Conservation (phyloP, 1,140 invertebrate genomes). For the Drosophila cardini region DNA sequence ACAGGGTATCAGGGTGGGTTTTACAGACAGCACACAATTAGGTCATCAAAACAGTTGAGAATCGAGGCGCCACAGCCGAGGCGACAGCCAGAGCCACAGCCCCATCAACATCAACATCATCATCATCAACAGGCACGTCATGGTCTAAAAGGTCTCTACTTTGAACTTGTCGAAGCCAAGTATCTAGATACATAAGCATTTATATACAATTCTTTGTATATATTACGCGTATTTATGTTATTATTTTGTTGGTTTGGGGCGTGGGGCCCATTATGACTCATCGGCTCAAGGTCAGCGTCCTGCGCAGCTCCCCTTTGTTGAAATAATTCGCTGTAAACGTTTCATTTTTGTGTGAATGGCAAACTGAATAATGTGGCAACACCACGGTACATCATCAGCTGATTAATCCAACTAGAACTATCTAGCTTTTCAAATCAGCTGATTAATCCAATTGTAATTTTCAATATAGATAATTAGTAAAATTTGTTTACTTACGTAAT, state of each 20-base stretch:
- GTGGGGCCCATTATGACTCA: conserved; percentile 26
- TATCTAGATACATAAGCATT: not conserved
- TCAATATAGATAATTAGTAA: no score
- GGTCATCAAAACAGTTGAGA: conserved; percentile 48
- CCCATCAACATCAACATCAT: not conserved
- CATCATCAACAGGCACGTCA: conserved; percentile 44
- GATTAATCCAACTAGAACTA: conserved; percentile 6
- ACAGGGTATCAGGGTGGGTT: conserved; percentile 39
- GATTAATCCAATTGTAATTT: not conserved
- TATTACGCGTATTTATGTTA: not conserved
- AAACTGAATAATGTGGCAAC: conserved; percentile 13
- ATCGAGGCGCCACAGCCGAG: conserved; percentile 30
- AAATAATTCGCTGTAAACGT: not conserved
- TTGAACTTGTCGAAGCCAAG: conserved; percentile 14
- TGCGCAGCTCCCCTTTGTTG: conserved; percentile 5
- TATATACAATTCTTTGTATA: not conserved
- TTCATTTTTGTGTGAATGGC: conserved; percentile 28
- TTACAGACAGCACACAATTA: conserved; percentile 37
- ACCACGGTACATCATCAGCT: conserved; percentile 8
- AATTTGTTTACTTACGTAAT: no score
- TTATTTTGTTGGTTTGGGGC: not conserved
- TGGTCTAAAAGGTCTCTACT: conserved; percentile 16
- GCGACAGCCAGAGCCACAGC: no score
- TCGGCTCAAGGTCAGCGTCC: conserved; percentile 5
- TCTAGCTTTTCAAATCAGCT: not conserved